Base-by-base conservation (phyloP, 2,797 vertebrate genomes). In the Paedocypris micromegethes region DNA sequence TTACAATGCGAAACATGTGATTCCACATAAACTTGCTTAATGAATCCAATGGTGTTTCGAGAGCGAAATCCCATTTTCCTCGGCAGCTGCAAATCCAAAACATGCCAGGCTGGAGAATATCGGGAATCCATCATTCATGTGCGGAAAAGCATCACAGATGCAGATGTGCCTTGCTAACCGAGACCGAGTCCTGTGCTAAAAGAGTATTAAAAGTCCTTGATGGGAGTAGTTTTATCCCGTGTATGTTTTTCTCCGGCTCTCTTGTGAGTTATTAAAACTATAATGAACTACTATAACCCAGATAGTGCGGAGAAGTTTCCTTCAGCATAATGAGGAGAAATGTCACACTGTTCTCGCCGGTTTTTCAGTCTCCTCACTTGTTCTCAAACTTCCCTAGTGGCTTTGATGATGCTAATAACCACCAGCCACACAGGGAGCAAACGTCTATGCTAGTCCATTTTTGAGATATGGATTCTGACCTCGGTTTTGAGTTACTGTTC, bases 301-400 rank as follows among this genome's bases (percentile, higher is more conserved):
- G 65, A 76, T 72, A 74, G 62, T 23, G 4, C 4, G 8, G 45
- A 72, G 72, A 67, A 74, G 73, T 69, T 78, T 72, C 65, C 42
- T 66, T 61, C 65, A 64, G 81, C 72, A 58, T 84, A 81, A 86
- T 87, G 80, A 86, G 83, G 79, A 81, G 79, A 79, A 73, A 72
- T 84, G 75, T 81, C 80, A 73, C 75, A 66, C 66, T 79, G 50
- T 75, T 72, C 73, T 84, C 66, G 46, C 52, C 79, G 75, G 79
- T 76, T 75, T 71, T 75, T 84, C 58, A 67, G 66, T 72, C 66
- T 81, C 79, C 82, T 74, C 69, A 75, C 73, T 68, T 71, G 73
- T 82, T 79, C 64, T 60, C 61, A 50, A 68, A 80, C 77, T 77
- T 79, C 75, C 64, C 59, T 73, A 67, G 76, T 69, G 73, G 78